phyloP scores from a whole-genome alignment of 1,140 invertebrate species.

The Zaprionus lachaisei region DNA sequence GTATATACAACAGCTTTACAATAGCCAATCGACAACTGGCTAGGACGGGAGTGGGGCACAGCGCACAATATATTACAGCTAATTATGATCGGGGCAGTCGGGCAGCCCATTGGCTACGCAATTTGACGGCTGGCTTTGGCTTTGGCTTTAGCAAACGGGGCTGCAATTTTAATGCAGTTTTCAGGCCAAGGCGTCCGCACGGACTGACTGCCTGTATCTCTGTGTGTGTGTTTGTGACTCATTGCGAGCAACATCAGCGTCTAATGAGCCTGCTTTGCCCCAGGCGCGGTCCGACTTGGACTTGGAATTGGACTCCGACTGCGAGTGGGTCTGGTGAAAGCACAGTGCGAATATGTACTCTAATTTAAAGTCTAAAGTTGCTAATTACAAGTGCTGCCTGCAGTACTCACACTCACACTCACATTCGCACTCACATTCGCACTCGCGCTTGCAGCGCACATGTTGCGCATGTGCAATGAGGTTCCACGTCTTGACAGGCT shows the following conservation, averaged over 20 bases:
- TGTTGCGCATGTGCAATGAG: slow-evolving; percentile 78
- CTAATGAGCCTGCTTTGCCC: slow-evolving; percentile 61
- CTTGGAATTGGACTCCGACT: not conserved
- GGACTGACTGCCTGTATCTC: slow-evolving; percentile 23
- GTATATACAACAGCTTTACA: slow-evolving; percentile 19
- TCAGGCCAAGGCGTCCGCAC: slow-evolving; percentile 65
- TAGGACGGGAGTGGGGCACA: not conserved
- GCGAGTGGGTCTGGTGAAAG: slow-evolving; percentile 57
- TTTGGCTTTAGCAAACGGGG: slow-evolving; percentile 42
- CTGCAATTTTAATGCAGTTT: slow-evolving; percentile 55
- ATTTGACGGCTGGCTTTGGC: slow-evolving; percentile 46
- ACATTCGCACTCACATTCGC: not conserved
- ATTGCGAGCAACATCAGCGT: slow-evolving; percentile 42
- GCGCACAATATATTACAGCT: slow-evolving; percentile 66
- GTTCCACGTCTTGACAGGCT: slow-evolving; percentile 40
- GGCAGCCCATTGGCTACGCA: slow-evolving; percentile 60
- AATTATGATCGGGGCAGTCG: slow-evolving; percentile 61
- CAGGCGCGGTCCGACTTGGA: slow-evolving; percentile 39
- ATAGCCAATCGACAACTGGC: slow-evolving; percentile 17
- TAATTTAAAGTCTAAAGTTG: slow-evolving; percentile 55
- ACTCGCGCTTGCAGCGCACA: slow-evolving; percentile 39
- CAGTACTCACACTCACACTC: slow-evolving; percentile 33
- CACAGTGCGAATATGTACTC: slow-evolving; percentile 58
- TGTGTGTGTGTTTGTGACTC: slow-evolving; percentile 66
- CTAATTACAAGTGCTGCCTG: slow-evolving; percentile 70